phyloP scores from a whole-genome alignment of 2,797 vertebrate species.

The Pelodytes ibericus region DNA sequence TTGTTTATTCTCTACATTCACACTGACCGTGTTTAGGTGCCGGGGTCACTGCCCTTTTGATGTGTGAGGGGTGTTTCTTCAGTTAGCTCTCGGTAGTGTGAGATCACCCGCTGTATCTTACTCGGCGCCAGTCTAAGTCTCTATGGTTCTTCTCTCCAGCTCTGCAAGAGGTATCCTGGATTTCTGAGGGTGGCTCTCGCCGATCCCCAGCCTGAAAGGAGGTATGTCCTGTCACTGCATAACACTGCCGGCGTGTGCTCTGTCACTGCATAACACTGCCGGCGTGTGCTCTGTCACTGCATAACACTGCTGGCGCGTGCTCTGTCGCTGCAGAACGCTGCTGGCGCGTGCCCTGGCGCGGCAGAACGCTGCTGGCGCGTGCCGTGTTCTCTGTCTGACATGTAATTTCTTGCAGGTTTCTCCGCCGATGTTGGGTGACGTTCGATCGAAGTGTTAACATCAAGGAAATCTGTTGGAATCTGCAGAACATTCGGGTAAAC shows the following conservation, averaged over 20 bases:
- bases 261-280: no score
- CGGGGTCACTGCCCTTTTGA: no score
- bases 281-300: no score
- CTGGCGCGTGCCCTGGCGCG: neutral
- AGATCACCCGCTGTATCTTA: constrained; percentile 60
- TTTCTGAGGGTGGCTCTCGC: constrained; percentile 91
- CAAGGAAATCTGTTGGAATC: constrained; percentile 93
- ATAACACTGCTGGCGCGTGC: no score
- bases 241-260: no score
- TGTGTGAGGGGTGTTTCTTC: no score
- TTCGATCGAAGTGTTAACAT: constrained; percentile 91
- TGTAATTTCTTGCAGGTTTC: constrained; percentile 80
- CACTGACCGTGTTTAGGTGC: no score
- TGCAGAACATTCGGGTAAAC: constrained; percentile 88
- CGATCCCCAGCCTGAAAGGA: constrained; percentile 89
- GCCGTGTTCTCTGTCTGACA: neutral
- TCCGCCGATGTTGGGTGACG: constrained; percentile 89
- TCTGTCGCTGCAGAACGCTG: neutral
- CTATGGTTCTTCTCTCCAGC: constrained; percentile 63
- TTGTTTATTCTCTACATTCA: no score
- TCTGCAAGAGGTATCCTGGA: constrained; percentile 86
- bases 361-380: neutral
- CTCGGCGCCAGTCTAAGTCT: no score
- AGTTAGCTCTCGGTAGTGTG: no score
- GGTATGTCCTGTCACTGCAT: no score